Conservation (phyloP, 2,113 vertebrate species). For the Labeo catla region DNA sequence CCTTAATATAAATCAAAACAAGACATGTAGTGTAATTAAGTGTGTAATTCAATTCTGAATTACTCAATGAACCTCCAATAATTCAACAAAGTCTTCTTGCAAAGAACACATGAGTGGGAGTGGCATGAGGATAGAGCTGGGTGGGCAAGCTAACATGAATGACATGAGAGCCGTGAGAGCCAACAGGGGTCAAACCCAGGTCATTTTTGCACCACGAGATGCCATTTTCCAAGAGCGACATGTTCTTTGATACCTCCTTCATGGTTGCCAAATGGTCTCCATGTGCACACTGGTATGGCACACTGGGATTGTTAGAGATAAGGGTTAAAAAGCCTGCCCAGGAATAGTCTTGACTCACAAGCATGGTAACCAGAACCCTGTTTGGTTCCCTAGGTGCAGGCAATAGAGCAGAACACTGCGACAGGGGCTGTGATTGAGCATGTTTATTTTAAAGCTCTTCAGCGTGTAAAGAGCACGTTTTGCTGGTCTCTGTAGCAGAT, state of each 20-base stretch:
- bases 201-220: neutral
- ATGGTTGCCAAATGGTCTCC: neutral
- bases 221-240: neutral
- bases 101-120: neutral
- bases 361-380: conserved; percentile 1
- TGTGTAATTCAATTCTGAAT: neutral
- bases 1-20: neutral
- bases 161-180: conserved; percentile 33
- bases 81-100: neutral
- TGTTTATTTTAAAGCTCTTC: conserved; percentile 5
- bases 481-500: neutral
- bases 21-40: neutral
- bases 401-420: conserved; percentile 5
- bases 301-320: conserved; percentile 34
- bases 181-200: conserved; percentile 7
- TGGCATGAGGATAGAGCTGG: conserved; percentile 35
- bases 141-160: conserved; percentile 19
- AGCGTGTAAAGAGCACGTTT: neutral
- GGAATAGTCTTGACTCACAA: conserved; percentile 32
- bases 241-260: conserved; percentile 8
- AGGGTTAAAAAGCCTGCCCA: neutral
- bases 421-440: conserved; percentile 23
- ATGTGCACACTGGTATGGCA: conserved; percentile 31
- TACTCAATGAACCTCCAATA: neutral
- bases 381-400: conserved; percentile 22